Percentiles rank a stretch among this genome's conserved stretches.
Evolutionary conservation across 1,140 invertebrate genomes (phyloP).

Genomic region (Drosophila chauvacae): DNA sequence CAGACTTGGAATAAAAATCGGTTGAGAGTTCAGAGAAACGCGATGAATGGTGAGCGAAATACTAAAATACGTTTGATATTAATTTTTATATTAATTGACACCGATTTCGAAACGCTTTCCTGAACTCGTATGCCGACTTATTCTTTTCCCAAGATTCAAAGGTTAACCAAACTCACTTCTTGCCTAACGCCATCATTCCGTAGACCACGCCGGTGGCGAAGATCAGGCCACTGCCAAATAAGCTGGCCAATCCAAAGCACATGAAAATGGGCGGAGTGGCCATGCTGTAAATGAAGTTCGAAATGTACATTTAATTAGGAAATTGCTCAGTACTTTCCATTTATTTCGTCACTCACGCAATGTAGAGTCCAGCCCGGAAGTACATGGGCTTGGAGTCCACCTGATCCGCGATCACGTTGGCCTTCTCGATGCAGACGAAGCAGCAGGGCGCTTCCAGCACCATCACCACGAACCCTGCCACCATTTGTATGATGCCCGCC

Average conservation of each 20-base stretch:
- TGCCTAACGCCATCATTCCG: slow-evolving; percentile 96
- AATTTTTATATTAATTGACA: background rate
- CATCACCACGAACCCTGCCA: slow-evolving; percentile 93
- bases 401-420: slow-evolving; percentile 92
- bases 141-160: background rate
- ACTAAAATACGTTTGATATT: background rate
- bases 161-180: slow-evolving; percentile 89
- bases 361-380: slow-evolving; percentile 95
- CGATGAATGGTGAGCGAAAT: background rate
- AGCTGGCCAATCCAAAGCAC: slow-evolving; percentile 90
- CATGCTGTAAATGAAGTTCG: slow-evolving; percentile 86
- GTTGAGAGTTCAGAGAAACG: background rate
- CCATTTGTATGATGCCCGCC: slow-evolving; percentile 94
- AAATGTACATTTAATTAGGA: slow-evolving; percentile 1
- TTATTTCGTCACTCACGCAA: slow-evolving; percentile 88
- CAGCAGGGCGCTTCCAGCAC: slow-evolving; percentile 97
- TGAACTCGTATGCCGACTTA: background rate
- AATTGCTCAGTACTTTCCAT: background rate
- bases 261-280: slow-evolving; percentile 91
- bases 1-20: background rate
- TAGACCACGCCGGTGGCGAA: slow-evolving; percentile 95
- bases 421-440: slow-evolving; percentile 97
- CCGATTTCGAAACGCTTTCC: background rate
- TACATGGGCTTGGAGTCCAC: slow-evolving; percentile 94
- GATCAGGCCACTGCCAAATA: slow-evolving; percentile 94